Conservation (phyloP, 2,113 vertebrate species). For the Probosciger aterrimus region DNA sequence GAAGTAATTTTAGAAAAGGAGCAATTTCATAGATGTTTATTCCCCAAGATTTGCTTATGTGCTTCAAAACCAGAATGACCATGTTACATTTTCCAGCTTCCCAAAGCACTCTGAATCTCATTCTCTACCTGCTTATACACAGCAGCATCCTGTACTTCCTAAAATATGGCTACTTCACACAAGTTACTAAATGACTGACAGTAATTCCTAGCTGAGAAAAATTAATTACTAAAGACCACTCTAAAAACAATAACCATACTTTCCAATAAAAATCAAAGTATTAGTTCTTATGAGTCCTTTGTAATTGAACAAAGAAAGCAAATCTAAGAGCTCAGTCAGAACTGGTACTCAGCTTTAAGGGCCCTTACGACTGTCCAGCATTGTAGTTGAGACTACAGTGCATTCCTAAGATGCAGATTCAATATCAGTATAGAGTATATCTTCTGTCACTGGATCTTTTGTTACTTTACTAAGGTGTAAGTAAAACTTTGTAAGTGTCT, state of each 20-base stretch:
- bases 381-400: neutral
- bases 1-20: neutral
- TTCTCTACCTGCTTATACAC: neutral
- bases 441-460: neutral
- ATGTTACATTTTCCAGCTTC: neutral
- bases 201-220: neutral
- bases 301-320: neutral
- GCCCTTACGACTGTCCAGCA: neutral
- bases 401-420: neutral
- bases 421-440: neutral
- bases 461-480: neutral
- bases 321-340: neutral
- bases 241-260: neutral
- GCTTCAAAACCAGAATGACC: neutral
- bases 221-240: neutral
- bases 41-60: neutral
- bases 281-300: neutral
- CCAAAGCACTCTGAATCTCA: neutral
- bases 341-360: neutral
- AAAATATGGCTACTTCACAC: neutral
- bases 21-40: neutral
- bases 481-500: neutral
- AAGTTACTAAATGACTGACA: neutral
- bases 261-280: neutral
- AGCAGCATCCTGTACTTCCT: neutral